Percentiles rank a stretch among this genome's conserved stretches.
phyloP scores from a whole-genome alignment of 1,140 invertebrate genomes.

The Coptotermes formosanus region DNA sequence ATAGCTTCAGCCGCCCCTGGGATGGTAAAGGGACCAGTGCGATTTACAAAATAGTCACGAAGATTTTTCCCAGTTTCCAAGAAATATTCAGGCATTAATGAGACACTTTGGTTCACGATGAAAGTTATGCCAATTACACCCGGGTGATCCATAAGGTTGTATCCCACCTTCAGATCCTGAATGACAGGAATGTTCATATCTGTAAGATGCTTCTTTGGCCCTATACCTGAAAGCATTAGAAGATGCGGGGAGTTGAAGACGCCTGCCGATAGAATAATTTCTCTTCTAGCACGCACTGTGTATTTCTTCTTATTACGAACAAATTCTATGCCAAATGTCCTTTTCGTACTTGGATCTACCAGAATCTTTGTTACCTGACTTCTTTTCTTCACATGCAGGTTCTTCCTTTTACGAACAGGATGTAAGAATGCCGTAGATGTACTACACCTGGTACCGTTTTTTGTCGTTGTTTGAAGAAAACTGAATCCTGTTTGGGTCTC shows the following conservation, averaged over 20 bases:
- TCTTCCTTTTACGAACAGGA: constrained; percentile 59
- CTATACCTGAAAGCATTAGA: constrained; percentile 79
- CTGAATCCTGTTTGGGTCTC: constrained; percentile 61
- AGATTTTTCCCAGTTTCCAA: constrained; percentile 41
- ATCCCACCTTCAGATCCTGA: constrained; percentile 72
- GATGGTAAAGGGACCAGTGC: constrained; percentile 68
- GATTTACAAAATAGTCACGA: constrained; percentile 52
- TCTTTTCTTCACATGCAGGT: constrained; percentile 64
- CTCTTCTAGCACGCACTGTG: constrained; percentile 61
- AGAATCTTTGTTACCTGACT: constrained; percentile 69
- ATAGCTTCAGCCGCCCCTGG: constrained; percentile 80
- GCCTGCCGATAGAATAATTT: constrained; percentile 75
- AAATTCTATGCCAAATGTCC: constrained; percentile 64
- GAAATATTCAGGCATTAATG: constrained; percentile 36
- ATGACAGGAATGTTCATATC: constrained; percentile 60
- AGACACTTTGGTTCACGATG: constrained; percentile 55
- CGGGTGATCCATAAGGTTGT: constrained; percentile 77
- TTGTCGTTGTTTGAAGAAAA: constrained; percentile 58
- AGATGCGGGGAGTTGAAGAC: constrained; percentile 74
- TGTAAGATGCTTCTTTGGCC: constrained; percentile 66
- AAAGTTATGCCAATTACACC: constrained; percentile 68
- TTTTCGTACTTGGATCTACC: constrained; percentile 63
- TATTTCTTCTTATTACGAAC: constrained; percentile 52
- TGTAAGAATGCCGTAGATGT: constrained; percentile 72
- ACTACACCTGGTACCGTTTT: constrained; percentile 71